A percentile compares a stretch with the other conserved stretches of the same genome.
phyloP scores from a whole-genome alignment of 2,888 invertebrate genomes.

The Lasius platythorax region DNA sequence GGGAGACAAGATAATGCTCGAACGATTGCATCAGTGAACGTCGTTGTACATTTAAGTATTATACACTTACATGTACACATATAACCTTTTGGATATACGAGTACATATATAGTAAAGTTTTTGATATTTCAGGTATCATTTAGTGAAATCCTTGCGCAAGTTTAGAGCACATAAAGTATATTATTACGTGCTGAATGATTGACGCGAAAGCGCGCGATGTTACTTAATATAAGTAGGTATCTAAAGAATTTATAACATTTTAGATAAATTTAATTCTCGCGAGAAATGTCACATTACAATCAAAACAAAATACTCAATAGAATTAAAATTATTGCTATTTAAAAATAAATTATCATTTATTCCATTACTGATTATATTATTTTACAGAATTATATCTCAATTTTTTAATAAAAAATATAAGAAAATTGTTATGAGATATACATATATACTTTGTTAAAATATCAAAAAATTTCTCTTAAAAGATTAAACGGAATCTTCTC shows the following conservation, averaged over 20 bases:
- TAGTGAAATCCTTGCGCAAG: conserved; percentile 36
- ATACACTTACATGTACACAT: conserved; percentile 58
- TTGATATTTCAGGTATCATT: conserved; percentile 51
- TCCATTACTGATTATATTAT: background rate
- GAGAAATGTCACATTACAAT: background rate
- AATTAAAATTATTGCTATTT: background rate
- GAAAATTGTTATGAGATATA: background rate
- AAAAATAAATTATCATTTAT: background rate
- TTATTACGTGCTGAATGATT: conserved; percentile 29
- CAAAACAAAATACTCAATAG: background rate
- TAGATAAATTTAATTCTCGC: background rate
- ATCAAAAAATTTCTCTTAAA: too few species aligned
- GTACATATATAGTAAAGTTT: conserved; percentile 28
- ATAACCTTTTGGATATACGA: conserved; percentile 65
- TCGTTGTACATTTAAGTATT: conserved; percentile 56
- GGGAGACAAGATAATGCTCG: conserved; percentile 71
- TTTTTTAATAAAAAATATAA: background rate
- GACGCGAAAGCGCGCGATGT: conserved; percentile 18
- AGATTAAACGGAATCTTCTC: background rate
- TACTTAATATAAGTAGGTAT: background rate
- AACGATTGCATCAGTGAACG: conserved; percentile 70
- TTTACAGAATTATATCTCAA: background rate
- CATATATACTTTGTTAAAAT: background rate
- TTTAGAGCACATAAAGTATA: conserved; percentile 22
- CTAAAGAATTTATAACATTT: background rate